These are phyloP conservation scores for Catocala nupta DNA, from an alignment of 2,888 invertebrate species.

Conservation along the genomic window DNA sequence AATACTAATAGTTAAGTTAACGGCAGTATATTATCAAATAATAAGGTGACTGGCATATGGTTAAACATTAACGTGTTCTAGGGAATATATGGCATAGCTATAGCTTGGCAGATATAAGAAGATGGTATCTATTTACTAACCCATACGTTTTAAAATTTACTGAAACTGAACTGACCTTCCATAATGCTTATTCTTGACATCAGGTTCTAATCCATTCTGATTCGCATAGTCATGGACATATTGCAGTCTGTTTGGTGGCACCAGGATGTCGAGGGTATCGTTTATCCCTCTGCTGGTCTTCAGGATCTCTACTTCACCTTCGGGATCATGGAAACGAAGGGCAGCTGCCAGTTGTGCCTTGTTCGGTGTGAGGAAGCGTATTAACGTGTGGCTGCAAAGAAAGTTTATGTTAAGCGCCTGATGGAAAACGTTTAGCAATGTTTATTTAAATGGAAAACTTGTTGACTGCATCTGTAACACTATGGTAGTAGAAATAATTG, in stretches of 20 bases:
- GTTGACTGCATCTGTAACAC: too few relatives aligned
- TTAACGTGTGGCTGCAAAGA: conserved; percentile 69
- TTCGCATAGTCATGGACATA: conserved; percentile 61
- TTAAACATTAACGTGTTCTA: too few relatives aligned
- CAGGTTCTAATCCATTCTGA: conserved; percentile 52
- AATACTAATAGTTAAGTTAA: too few relatives aligned
- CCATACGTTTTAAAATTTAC: too few relatives aligned
- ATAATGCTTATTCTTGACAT: conserved; percentile 66
- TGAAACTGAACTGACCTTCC: conserved; percentile 63
- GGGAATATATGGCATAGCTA: too few relatives aligned
- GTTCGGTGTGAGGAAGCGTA: conserved; percentile 64
- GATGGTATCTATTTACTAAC: too few relatives aligned
- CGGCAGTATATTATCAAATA: too few relatives aligned
- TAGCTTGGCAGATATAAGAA: too few relatives aligned
- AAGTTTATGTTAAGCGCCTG: conserved; percentile 13
- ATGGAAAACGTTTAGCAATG: conserved; percentile 7
- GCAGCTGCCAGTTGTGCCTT: conserved; percentile 59
- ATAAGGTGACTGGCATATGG: too few relatives aligned
- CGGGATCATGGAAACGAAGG: conserved; percentile 58
- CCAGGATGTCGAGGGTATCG: conserved; percentile 75
- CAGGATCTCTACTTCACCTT: conserved; percentile 64
- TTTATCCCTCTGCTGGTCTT: conserved; percentile 70
- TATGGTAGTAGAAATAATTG: too few relatives aligned
- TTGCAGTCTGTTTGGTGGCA: conserved; percentile 59
- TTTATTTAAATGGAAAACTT: neutral